Conservation (phyloP, 2,888 invertebrate species). For the Phragmatobia fuliginosa region DNA sequence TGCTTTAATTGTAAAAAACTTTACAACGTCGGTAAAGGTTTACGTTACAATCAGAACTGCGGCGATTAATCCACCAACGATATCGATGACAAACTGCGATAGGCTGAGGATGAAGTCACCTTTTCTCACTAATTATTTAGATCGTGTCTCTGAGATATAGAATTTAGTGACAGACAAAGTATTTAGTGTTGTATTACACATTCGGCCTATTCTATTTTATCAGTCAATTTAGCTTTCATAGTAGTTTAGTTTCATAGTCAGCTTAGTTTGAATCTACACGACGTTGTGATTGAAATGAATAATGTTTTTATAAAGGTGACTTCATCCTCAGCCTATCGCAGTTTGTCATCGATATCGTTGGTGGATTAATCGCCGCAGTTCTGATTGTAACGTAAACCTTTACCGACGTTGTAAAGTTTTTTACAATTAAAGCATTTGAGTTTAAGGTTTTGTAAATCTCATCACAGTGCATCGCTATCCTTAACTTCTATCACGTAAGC, state of each 20-base stretch:
- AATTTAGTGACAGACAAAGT: too few species aligned
- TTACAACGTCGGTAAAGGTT: background rate
- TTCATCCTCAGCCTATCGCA: too few species aligned
- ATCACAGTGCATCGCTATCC: conserved; percentile 18
- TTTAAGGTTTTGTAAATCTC: too few species aligned
- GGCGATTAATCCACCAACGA: background rate
- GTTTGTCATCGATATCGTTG: background rate
- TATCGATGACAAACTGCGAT: background rate
- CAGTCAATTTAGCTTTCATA: too few species aligned
- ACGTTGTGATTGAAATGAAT: too few species aligned
- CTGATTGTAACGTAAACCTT: background rate
- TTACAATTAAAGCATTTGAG: background rate
- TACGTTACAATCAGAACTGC: background rate
- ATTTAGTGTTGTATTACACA: too few species aligned
- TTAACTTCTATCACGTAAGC: conserved; percentile 30
- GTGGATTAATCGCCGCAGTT: background rate
- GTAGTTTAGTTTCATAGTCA: too few species aligned
- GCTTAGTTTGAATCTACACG: too few species aligned
- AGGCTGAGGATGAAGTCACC: too few species aligned
- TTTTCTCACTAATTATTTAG: background rate
- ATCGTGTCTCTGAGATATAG: background rate
- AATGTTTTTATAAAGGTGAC: too few species aligned
- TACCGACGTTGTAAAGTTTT: background rate
- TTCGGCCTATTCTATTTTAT: too few species aligned
- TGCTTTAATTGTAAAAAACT: background rate